A percentile compares a stretch with the other conserved stretches of the same genome.
Conservation (phyloP, 2,113 vertebrate species). For the Steatornis caripensis region DNA sequence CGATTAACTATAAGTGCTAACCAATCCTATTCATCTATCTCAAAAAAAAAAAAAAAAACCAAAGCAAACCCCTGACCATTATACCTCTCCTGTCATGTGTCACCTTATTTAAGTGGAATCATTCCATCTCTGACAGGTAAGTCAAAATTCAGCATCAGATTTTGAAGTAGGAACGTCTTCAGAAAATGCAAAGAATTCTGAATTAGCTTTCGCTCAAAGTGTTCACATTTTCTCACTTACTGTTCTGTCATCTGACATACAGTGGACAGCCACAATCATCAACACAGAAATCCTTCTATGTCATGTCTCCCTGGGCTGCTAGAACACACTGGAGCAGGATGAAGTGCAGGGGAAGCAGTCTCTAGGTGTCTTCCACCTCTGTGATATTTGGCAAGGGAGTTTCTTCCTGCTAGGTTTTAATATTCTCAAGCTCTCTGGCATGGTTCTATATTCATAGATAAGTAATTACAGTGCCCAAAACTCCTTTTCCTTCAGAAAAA, state of each 20-base stretch:
- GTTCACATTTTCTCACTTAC: neutral
- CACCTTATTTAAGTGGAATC: neutral
- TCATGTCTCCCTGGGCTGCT: neutral
- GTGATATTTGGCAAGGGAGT: neutral
- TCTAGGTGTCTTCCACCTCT: neutral
- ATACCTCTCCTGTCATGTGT: neutral
- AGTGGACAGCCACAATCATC: neutral
- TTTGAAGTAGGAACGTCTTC: neutral
- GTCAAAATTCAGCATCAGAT: neutral
- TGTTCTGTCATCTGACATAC: neutral
- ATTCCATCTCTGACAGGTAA: neutral
- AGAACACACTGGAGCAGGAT: neutral
- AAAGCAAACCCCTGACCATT: neutral
- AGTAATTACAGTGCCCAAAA: neutral
- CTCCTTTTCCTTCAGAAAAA: neutral
- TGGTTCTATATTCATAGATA: neutral
- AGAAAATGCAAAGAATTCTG: neutral
- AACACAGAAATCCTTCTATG: neutral
- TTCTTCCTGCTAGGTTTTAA: neutral
- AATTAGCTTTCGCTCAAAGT: neutral
- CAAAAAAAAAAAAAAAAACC: neutral
- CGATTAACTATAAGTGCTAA: neutral
- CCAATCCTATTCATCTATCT: neutral
- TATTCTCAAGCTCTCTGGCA: neutral
- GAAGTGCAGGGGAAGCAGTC: neutral